phyloP scores from a whole-genome alignment of 2,113 vertebrate species.

The Oryzias melastigma region DNA sequence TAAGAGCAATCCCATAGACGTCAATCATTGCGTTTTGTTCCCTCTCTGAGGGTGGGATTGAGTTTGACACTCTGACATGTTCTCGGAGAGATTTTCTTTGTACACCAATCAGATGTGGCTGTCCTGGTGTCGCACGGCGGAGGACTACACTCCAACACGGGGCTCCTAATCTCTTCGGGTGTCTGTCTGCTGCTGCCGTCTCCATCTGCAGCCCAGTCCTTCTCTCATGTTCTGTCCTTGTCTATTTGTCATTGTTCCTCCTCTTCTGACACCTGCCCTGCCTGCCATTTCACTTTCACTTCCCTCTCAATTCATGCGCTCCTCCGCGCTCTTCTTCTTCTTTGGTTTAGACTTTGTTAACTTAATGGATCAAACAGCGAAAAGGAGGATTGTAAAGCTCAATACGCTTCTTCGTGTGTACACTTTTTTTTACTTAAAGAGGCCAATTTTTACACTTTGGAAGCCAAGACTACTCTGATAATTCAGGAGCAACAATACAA shows the following conservation, averaged over 20 bases:
- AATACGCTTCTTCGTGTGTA: not conserved
- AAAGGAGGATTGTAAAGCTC: conserved; percentile 1
- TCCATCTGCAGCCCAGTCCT: conserved; percentile 39
- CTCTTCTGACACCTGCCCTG: conserved; percentile 43
- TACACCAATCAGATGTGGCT: conserved; percentile 68
- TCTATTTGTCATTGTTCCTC: conserved; percentile 60
- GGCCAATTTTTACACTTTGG: too few relatives aligned
- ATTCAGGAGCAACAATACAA: too few relatives aligned
- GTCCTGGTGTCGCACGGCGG: conserved; percentile 57
- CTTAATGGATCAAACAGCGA: conserved; percentile 32
- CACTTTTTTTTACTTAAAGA: not conserved
- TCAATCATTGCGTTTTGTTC: conserved; percentile 67
- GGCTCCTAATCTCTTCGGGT: conserved; percentile 55
- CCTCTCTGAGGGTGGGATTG: conserved; percentile 58
- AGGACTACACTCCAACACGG: conserved; percentile 40
- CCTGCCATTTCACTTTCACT: conserved; percentile 15
- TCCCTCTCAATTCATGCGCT: conserved; percentile 18
- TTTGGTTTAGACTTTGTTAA: conserved; percentile 28
- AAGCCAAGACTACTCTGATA: too few relatives aligned
- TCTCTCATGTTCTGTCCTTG: conserved; percentile 46
- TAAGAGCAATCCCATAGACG: conserved; percentile 62
- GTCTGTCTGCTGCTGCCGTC: conserved; percentile 44
- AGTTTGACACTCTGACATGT: conserved; percentile 58
- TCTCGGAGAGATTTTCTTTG: conserved; percentile 65
- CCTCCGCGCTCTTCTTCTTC: conserved; percentile 10